Evolutionary conservation across 2,797 vertebrate species (phyloP).

Genomic region (Pelodytes ibericus): DNA sequence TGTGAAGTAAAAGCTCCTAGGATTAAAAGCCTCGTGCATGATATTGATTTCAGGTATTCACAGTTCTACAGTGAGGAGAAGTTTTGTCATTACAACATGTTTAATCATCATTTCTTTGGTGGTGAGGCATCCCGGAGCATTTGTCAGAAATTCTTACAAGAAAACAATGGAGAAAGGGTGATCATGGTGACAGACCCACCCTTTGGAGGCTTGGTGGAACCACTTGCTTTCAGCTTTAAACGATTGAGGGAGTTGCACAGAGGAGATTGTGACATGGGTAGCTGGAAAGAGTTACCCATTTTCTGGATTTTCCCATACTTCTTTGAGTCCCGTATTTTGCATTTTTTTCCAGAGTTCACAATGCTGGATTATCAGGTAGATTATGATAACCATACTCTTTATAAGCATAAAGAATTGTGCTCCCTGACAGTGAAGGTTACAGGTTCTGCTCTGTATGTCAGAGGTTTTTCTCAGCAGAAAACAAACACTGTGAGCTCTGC

Average conservation of each 20-base stretch:
- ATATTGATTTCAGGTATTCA: constrained; percentile 95
- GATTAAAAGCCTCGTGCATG: constrained; percentile 87
- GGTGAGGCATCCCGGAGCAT: constrained; percentile 74
- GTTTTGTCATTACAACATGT: constrained; percentile 98
- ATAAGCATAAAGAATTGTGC: constrained; percentile 82
- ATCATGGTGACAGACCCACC: constrained; percentile 92
- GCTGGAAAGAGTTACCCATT: constrained; percentile 76
- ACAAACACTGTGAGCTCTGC: constrained; percentile 88
- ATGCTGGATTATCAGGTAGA: constrained; percentile 98
- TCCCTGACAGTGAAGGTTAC: constrained; percentile 90
- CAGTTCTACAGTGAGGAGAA: constrained; percentile 88
- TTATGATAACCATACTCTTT: constrained; percentile 88
- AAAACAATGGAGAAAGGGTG: constrained; percentile 72
- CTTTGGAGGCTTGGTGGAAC: constrained; percentile 92
- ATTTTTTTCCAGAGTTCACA: constrained; percentile 83
- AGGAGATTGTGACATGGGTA: constrained; percentile 71
- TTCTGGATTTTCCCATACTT: constrained; percentile 97
- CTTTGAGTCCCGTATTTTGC: constrained; percentile 90
- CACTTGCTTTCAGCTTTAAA: constrained; percentile 86
- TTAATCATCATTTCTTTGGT: constrained; percentile 94
- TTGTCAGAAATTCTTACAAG: constrained; percentile 78
- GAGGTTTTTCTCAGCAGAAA: constrained; percentile 81
- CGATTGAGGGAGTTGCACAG: constrained; percentile 80
- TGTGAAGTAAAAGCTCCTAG: constrained; percentile 65
- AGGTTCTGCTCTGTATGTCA: constrained; percentile 88